Percentiles rank a stretch among this genome's conserved stretches.
phyloP scores from a whole-genome alignment of 2,888 invertebrate species.

The Carpatolechia fugitivella region DNA sequence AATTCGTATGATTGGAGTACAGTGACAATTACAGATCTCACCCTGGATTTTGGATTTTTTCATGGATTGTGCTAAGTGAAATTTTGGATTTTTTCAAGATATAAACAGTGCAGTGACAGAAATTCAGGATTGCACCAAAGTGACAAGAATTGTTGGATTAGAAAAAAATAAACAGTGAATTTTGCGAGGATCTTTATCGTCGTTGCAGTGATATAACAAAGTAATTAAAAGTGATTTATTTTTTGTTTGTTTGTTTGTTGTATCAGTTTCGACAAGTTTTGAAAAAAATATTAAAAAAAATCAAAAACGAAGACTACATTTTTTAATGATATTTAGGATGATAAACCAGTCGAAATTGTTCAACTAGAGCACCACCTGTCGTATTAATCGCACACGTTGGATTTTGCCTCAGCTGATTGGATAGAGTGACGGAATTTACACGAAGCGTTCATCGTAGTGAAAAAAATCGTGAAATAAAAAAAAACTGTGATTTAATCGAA shows the following conservation, averaged over 20 bases:
- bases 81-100: slow-evolving; percentile 53
- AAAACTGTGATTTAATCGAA: slow-evolving; percentile 6
- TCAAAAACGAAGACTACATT: slow-evolving; percentile 1
- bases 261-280: slow-evolving; percentile 37
- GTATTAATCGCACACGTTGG: slow-evolving; percentile 40
- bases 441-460: slow-evolving; percentile 51
- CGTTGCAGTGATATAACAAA: slow-evolving; percentile 46
- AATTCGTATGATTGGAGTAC: slow-evolving; percentile 82
- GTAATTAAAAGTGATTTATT: slow-evolving; percentile 55
- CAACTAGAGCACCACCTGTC: slow-evolving; percentile 44
- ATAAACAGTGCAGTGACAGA: slow-evolving; percentile 69
- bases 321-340: neutral
- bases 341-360: slow-evolving; percentile 31
- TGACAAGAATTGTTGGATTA: slow-evolving; percentile 43
- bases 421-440: slow-evolving; percentile 33
- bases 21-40: slow-evolving; percentile 80
- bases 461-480: slow-evolving; percentile 1
- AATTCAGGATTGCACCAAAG: slow-evolving; percentile 63
- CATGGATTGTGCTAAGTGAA: slow-evolving; percentile 66
- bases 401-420: slow-evolving; percentile 60
- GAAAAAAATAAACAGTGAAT: slow-evolving; percentile 24
- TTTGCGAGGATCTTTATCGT: slow-evolving; percentile 38
- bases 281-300: slow-evolving; percentile 1
- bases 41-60: slow-evolving; percentile 70
- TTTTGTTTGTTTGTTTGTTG: slow-evolving; percentile 35